Evolutionary conservation across 1,140 invertebrate genomes (phyloP), one percentile per base, ranked within the genome.

Genomic region (Euglossa dilemma): DNA sequence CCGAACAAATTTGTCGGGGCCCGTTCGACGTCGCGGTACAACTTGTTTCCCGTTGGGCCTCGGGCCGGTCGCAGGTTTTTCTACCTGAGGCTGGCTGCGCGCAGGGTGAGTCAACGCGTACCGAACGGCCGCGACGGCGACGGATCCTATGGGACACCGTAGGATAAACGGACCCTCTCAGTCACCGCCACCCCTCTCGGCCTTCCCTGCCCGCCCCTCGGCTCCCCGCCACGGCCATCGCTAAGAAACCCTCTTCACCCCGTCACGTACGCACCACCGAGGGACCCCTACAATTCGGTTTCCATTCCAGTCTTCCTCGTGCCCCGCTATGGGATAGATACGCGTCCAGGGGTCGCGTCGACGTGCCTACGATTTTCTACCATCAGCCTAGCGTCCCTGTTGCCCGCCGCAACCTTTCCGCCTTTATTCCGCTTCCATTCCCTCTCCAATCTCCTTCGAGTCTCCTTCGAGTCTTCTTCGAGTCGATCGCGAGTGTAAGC

Each of bases 211-310:
- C 54, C 52, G 20, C 54, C 63, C 54, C 45, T 47, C 52, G 56
- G 23, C 23, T 78, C 74, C 14, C 75, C 64, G 80, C 64, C 78
- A 16, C 78, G 61, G 54, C 23, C 56, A 69, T 76, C 72, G 67
- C 80, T 66, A 80, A n/a, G 61, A 56, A 81, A 78, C 73, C 74
- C 73, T 80, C 57, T 76, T 80, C 75, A 86, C 74, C 84, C 84
- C 85, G 78, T 80, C 83, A 80, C 86, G 85, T 86, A 86, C 81
- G 90, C 86, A 80, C 71, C 54, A 79, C 67, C 82, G 87, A 89
- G 88, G 88, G 91, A 88, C 89, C 91, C 90, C 90, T 90, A 93
- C 92, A 93, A 92, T 93, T 93, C 92, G 87, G 90, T 91, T 92
- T 88, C 85, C 85, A 91, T 92, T 89, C 88, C 92, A 92, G 92